These are phyloP conservation scores for Orussus abietinus DNA, from an alignment of 1,140 invertebrate species.

Conservation along the genomic window DNA sequence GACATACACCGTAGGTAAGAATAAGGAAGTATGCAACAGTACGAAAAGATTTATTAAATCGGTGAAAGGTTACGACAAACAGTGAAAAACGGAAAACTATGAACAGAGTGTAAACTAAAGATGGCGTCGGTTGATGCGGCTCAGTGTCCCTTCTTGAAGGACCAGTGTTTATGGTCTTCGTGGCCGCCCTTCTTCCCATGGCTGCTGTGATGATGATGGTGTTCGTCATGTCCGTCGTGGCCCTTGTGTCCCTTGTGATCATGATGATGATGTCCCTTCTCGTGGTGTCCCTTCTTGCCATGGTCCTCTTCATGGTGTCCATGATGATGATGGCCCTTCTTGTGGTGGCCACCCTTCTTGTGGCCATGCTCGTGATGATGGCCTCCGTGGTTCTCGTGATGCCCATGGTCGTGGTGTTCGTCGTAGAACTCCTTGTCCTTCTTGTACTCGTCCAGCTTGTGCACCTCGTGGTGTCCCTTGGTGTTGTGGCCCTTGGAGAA, in stretches of 20 bases:
- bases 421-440: conserved; percentile 74
- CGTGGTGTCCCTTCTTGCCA: conserved; percentile 62
- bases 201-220: conserved; percentile 59
- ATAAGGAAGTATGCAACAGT: too few species aligned
- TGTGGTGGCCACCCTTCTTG: conserved; percentile 70
- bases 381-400: conserved; percentile 73
- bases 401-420: conserved; percentile 77
- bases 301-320: conserved; percentile 62
- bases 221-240: conserved; percentile 50
- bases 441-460: conserved; percentile 69
- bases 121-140: too few species aligned
- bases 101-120: too few species aligned
- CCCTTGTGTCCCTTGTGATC: conserved; percentile 49
- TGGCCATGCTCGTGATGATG: conserved; percentile 70
- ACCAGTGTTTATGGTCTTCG: conserved; percentile 38
- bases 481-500: conserved; percentile 67
- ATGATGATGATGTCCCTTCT: conserved; percentile 49
- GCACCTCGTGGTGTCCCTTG: conserved; percentile 63
- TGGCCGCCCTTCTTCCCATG: conserved; percentile 60
- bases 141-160: conserved; percentile 26
- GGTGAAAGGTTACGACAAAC: too few species aligned
- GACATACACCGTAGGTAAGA: too few species aligned
- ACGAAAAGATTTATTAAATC: too few species aligned
- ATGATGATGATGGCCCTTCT: conserved; percentile 67
- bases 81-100: too few species aligned